Conservation (phyloP, 2,888 invertebrate genomes). For the Dinocampus coccinellae region DNA sequence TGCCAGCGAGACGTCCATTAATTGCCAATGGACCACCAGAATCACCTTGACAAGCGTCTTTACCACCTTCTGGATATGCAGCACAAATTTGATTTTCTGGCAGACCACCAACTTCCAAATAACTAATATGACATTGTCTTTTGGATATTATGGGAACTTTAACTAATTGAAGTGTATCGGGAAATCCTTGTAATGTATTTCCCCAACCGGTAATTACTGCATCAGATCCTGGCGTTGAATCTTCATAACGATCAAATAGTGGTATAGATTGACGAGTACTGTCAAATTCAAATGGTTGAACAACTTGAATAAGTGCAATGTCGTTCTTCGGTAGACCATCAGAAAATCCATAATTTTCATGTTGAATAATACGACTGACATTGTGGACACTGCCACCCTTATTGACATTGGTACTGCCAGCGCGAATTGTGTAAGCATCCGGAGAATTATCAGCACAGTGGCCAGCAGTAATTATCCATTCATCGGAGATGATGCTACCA, state of each 20-base stretch:
- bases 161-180: constrained; percentile 68
- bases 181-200: constrained; percentile 4
- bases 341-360: constrained; percentile 13
- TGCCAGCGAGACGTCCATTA: constrained; percentile 50
- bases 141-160: constrained; percentile 71
- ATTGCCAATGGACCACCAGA: constrained; percentile 53
- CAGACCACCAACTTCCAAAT: constrained; percentile 40
- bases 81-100: constrained; percentile 72
- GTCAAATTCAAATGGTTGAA: too few relatives aligned
- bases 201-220: constrained; percentile 56
- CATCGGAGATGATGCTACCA: constrained; percentile 70
- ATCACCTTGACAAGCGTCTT: constrained; percentile 52
- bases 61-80: constrained; percentile 72
- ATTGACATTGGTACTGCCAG: constrained; percentile 67
- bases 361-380: constrained; percentile 31
- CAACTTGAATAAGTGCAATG: constrained; percentile 72
- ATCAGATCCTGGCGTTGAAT: constrained; percentile 39
- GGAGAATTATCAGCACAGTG: constrained; percentile 53
- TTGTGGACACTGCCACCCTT: constrained; percentile 36
- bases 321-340: constrained; percentile 61
- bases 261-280: too few relatives aligned
- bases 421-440: constrained; percentile 24
- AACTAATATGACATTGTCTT: constrained; percentile 67
- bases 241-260: constrained; percentile 64
- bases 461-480: constrained; percentile 68